Evolutionary conservation across 2,888 invertebrate species (phyloP).

Genomic region (Schizaphis graminum): DNA sequence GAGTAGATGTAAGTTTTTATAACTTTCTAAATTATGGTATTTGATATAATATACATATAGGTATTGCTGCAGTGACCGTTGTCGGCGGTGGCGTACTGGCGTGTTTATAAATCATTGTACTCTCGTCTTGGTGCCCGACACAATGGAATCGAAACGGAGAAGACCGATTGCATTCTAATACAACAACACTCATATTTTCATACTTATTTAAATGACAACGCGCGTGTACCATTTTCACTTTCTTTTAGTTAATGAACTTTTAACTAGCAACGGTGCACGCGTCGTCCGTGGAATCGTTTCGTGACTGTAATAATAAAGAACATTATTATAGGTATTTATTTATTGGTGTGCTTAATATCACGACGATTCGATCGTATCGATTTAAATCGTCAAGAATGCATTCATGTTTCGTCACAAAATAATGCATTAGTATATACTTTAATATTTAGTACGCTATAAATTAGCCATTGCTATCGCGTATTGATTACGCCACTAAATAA

Average conservation of each 20-base stretch:
- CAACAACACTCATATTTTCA: slow-evolving; percentile 16
- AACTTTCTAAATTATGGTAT: slow-evolving; percentile 26
- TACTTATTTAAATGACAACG: slow-evolving; percentile 54
- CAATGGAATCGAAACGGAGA: slow-evolving; percentile 49
- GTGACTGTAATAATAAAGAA: slow-evolving; percentile 24
- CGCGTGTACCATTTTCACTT: slow-evolving; percentile 24
- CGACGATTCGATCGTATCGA: not conserved
- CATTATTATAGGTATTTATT: not conserved
- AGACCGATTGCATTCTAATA: slow-evolving; percentile 60
- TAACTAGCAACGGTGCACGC: not conserved
- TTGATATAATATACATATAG: not conserved
- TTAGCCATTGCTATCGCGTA: not conserved
- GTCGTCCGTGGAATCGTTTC: not conserved
- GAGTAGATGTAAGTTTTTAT: slow-evolving; percentile 1
- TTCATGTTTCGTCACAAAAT: slow-evolving; percentile 18
- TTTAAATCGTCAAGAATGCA: not conserved
- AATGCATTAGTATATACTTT: not conserved
- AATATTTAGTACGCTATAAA: not conserved
- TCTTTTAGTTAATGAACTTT: slow-evolving; percentile 58
- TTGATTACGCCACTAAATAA: not conserved
- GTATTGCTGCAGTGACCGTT: not conserved
- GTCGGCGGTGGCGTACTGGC: not conserved
- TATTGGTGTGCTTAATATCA: not conserved
- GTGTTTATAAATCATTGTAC: slow-evolving; percentile 1
- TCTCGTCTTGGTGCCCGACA: slow-evolving; percentile 21